phyloP scores from a whole-genome alignment of 2,888 invertebrate genomes.

The Argyresthia albistria region DNA sequence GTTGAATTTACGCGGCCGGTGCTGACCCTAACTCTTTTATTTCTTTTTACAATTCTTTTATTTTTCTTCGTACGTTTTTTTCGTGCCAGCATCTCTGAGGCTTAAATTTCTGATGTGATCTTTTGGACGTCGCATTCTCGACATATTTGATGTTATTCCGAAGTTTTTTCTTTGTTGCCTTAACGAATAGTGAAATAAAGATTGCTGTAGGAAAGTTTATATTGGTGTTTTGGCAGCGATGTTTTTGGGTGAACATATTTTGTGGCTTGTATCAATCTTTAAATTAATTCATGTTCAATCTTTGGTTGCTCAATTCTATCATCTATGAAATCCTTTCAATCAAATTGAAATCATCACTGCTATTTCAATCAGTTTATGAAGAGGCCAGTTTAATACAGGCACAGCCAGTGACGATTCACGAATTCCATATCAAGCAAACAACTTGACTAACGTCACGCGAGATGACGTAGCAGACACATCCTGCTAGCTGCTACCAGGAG shows the following conservation, averaged over 20 bases:
- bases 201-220: constrained; percentile 26
- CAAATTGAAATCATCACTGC: too few relatives aligned
- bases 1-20: constrained; percentile 63
- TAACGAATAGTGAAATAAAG: constrained; percentile 42
- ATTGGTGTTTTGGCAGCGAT: constrained; percentile 15
- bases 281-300: too few relatives aligned
- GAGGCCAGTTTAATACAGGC: too few relatives aligned
- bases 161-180: constrained; percentile 20
- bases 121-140: constrained; percentile 60
- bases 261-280: too few relatives aligned
- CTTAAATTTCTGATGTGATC: constrained; percentile 69
- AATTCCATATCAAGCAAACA: neutral
- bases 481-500: neutral
- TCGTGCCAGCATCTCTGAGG: constrained; percentile 49
- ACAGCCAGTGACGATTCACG: neutral
- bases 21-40: constrained; percentile 35
- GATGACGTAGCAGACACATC: constrained; percentile 2
- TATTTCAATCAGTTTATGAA: too few relatives aligned
- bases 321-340: too few relatives aligned
- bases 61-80: constrained; percentile 20
- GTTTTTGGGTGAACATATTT: neutral
- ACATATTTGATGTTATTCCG: constrained; percentile 60
- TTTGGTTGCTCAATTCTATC: too few relatives aligned
- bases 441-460: constrained; percentile 10
- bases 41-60: constrained; percentile 25